These are phyloP conservation scores for Netelia virgata DNA, from an alignment of 2,888 invertebrate species.

Conservation along the genomic window DNA sequence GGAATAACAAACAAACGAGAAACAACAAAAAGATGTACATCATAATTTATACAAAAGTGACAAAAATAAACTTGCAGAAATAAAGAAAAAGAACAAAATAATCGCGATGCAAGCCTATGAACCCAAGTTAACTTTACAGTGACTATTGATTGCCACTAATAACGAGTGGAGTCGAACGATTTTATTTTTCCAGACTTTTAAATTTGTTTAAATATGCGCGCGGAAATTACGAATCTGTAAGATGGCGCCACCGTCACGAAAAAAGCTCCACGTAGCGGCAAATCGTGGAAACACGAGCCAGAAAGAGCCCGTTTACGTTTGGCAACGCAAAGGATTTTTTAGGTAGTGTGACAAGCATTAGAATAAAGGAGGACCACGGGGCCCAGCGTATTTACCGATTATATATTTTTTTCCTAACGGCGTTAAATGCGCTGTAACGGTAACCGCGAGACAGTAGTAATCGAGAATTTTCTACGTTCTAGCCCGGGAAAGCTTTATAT, in stretches of 20 bases:
- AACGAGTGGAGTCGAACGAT: background rate
- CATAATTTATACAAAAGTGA: slow-evolving; percentile 68
- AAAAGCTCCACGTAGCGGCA: slow-evolving; percentile 28
- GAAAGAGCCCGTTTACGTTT: slow-evolving; percentile 57
- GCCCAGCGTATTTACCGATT: slow-evolving; percentile 33
- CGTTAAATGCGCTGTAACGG: slow-evolving; percentile 45
- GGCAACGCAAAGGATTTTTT: slow-evolving; percentile 58
- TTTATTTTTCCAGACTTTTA: background rate
- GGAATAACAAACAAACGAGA: slow-evolving; percentile 48
- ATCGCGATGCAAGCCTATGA: slow-evolving; percentile 1
- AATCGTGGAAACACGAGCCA: slow-evolving; percentile 31
- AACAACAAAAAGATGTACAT: slow-evolving; percentile 64
- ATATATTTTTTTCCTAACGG: slow-evolving; percentile 37
- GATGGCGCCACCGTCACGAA: slow-evolving; percentile 9
- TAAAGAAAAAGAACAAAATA: background rate
- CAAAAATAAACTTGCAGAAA: slow-evolving; percentile 63
- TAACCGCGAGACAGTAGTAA: slow-evolving; percentile 21
- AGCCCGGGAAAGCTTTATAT: slow-evolving; percentile 22
- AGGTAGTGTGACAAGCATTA: slow-evolving; percentile 65
- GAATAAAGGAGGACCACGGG: slow-evolving; percentile 61
- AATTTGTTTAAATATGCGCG: slow-evolving; percentile 18
- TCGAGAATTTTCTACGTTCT: slow-evolving; percentile 6
- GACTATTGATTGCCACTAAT: background rate
- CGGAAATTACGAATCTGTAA: background rate
- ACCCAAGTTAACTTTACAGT: slow-evolving; percentile 9